These are phyloP conservation scores for Pterostichus madidus DNA, from an alignment of 2,888 invertebrate genomes.

Conservation along the genomic window DNA sequence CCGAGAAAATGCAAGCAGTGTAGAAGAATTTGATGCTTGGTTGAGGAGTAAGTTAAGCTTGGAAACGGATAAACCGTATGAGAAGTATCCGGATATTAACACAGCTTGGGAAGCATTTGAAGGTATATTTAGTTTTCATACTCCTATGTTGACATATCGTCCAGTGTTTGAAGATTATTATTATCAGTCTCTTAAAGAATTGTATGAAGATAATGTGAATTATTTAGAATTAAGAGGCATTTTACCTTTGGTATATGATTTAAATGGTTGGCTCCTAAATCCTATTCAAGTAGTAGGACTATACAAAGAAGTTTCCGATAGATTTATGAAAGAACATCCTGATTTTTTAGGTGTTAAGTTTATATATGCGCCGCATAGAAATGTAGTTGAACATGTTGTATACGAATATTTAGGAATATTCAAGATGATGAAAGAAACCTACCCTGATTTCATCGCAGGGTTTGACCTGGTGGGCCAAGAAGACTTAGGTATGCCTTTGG, in stretches of 20 bases:
- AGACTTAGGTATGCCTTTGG: constrained; percentile 83
- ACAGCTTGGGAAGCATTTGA: constrained; percentile 80
- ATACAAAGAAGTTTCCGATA: constrained; percentile 77
- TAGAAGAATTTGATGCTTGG: constrained; percentile 68
- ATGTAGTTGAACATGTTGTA: constrained; percentile 75
- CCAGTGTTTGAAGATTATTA: constrained; percentile 80
- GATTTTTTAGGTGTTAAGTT: constrained; percentile 81
- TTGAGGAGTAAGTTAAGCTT: constrained; percentile 71
- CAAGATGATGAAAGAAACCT: constrained; percentile 76
- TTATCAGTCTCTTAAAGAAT: constrained; percentile 79
- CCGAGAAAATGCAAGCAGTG: constrained; percentile 71
- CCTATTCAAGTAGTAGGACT: constrained; percentile 78
- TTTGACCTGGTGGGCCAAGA: constrained; percentile 92
- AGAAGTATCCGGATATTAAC: constrained; percentile 74
- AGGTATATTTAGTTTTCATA: constrained; percentile 77
- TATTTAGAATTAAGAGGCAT: constrained; percentile 82
- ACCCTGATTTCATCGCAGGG: constrained; percentile 85
- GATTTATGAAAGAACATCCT: constrained; percentile 79
- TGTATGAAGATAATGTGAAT: constrained; percentile 82
- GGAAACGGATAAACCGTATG: constrained; percentile 71
- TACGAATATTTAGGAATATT: constrained; percentile 72
- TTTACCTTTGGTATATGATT: constrained; percentile 79
- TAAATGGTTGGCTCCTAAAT: constrained; percentile 78
- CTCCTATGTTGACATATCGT: constrained; percentile 79
- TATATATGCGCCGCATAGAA: constrained; percentile 82